Base-by-base conservation (phyloP, 2,888 invertebrate species). In the Orthosia gracilis region DNA sequence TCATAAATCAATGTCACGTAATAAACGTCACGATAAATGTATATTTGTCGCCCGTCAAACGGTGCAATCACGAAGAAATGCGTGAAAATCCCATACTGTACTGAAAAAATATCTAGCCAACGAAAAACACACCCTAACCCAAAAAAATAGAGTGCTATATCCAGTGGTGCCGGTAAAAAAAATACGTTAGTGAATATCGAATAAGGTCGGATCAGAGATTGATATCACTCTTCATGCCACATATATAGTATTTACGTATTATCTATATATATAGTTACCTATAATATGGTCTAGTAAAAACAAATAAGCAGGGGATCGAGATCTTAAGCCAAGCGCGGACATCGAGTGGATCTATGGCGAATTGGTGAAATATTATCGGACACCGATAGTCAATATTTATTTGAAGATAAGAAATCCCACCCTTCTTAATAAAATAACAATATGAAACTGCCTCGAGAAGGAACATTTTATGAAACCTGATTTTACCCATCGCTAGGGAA, bases 21-120 rank as follows among this genome's bases (percentile, higher is more conserved):
- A 92, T 92, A 90, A 91, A 91, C 88, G 92, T 91, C 92, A 86
- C 89, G 88, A 89, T 90, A 88, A 91, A 91, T 90, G 89, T 91
- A 85, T 91, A 92, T 92, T 92, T 92, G 91, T 91, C 91, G 89
- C 87, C 82, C 89, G 88, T 91, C 90, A 90, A 88, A 88, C 87
- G 87, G 71, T 80, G 81, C 82, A 85, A 89, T 85, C 83, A 82
- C 70, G 69, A 75, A 79, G 74, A 85, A 87, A 85, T 82, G 83
- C 80, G 78, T 77, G 80, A 80, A 86, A 89, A 87, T 82, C 77
- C 74, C 71, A 84, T 76, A 79, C 65, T 62, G 69, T 66, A 26
- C 59, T 40, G n/a, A 45, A 45, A 59, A 59, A 67, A 59, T n/a
- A 40, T 45, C 15, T 21, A 62, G 47, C 61, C 68, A 68, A 50